Evolutionary conservation across 2,888 invertebrate species (phyloP).

Genomic region (Tenthredo distinguenda): DNA sequence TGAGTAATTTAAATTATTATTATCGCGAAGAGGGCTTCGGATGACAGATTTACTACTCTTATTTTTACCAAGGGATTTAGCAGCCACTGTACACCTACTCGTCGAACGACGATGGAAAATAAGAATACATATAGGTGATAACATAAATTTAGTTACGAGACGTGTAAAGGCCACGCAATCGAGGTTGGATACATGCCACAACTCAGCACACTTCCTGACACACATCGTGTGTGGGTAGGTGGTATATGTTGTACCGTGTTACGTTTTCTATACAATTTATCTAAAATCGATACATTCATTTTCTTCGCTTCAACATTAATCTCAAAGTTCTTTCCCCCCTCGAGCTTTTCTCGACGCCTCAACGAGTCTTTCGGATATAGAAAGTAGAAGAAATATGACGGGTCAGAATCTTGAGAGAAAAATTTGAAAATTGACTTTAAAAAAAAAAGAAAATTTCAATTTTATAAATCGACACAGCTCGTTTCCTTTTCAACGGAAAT

Average conservation of each 20-base stretch:
- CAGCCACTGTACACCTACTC: neutral
- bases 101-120: neutral
- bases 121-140: neutral
- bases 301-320: constrained; percentile 30
- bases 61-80: neutral
- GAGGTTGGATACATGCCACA: constrained; percentile 20
- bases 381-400: neutral
- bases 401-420: neutral
- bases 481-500: neutral
- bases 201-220: constrained; percentile 37
- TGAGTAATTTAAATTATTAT: neutral
- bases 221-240: neutral
- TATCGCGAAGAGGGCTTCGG: neutral
- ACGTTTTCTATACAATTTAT: constrained; percentile 34
- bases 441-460: neutral
- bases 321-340: neutral
- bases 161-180: constrained; percentile 39
- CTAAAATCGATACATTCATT: constrained; percentile 41
- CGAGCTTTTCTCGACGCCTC: neutral
- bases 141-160: constrained; percentile 20
- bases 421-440: neutral
- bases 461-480: neutral
- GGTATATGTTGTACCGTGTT: neutral
- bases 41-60: neutral
- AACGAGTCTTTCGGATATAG: neutral